These are phyloP conservation scores for Phoenicopterus ruber DNA, from an alignment of 2,113 vertebrate genomes.

Conservation along the genomic window DNA sequence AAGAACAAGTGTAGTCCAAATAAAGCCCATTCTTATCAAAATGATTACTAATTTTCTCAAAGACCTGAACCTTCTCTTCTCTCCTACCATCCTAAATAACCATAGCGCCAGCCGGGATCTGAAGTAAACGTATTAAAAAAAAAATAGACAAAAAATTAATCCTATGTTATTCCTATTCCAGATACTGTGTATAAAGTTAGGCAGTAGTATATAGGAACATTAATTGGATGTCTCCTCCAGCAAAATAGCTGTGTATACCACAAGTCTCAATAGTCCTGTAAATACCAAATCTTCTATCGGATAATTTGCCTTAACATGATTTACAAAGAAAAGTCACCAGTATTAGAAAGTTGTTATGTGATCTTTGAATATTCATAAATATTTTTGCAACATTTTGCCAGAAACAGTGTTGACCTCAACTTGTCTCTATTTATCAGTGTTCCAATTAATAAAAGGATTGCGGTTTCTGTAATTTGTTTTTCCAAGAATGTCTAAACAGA, in stretches of 20 bases:
- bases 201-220: too few relatives aligned
- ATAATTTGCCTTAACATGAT: neutral
- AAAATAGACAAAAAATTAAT: neutral
- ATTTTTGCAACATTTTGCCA: neutral
- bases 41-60: neutral
- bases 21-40: neutral
- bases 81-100: neutral
- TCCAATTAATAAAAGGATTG: neutral
- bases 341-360: neutral
- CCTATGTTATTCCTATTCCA: neutral
- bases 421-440: neutral
- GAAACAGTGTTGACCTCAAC: neutral
- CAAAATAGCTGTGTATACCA: neutral
- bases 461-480: neutral
- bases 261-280: neutral
- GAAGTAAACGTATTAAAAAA: neutral
- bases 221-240: neutral
- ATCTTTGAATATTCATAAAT: neutral
- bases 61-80: neutral
- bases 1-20: neutral
- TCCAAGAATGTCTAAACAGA: neutral
- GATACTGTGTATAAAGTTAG: neutral
- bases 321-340: neutral
- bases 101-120: neutral
- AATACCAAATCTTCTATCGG: neutral